Conservation (phyloP, 2,888 invertebrate species). For the Julus scanicus region DNA sequence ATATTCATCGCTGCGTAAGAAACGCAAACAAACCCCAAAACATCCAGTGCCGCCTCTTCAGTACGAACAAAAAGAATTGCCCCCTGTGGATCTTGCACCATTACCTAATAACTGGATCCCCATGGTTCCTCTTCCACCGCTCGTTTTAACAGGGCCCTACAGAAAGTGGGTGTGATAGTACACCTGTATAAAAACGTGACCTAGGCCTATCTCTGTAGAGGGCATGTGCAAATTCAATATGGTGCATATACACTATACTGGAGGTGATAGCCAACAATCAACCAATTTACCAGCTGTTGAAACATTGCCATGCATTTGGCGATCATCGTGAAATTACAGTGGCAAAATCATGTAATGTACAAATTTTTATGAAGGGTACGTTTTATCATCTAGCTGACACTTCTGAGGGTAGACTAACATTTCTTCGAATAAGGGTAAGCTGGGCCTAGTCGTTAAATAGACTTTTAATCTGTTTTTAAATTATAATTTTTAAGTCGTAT, state of each 20-base stretch:
- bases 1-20: conserved; percentile 53
- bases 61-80: neutral
- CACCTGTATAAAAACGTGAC: neutral
- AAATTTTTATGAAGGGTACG: conserved; percentile 26
- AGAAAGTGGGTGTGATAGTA: conserved; percentile 62
- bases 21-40: conserved; percentile 55
- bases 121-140: conserved; percentile 61
- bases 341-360: conserved; percentile 39
- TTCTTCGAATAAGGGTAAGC: conserved; percentile 25
- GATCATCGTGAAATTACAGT: neutral
- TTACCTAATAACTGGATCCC: conserved; percentile 56
- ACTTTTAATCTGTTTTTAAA: neutral
- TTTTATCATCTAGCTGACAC: neutral
- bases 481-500: conserved; percentile 1
- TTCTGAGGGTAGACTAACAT: neutral
- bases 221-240: neutral
- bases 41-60: neutral
- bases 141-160: conserved; percentile 65
- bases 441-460: conserved; percentile 29
- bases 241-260: neutral
- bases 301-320: too few relatives aligned
- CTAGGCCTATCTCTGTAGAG: neutral
- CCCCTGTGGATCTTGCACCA: conserved; percentile 58
- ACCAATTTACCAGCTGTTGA: too few relatives aligned
- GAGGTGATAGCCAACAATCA: neutral